phyloP scores from a whole-genome alignment of 2,888 invertebrate species.

The Drosophila robusta region DNA sequence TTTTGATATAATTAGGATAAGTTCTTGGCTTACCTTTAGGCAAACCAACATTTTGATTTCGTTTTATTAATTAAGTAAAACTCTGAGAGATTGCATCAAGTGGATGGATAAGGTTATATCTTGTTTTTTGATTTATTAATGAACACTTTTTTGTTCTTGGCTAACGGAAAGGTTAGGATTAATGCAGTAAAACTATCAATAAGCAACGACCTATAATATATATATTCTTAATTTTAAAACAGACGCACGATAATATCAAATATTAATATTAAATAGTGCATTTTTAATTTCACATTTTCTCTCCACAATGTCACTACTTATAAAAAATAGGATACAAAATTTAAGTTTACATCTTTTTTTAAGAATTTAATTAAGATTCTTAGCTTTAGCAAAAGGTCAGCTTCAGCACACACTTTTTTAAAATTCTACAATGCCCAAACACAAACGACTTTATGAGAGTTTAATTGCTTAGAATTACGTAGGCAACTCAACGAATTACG shows the following conservation, averaged over 20 bases:
- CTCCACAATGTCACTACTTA: too few species aligned
- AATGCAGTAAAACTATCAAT: too few species aligned
- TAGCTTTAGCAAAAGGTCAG: slow-evolving; percentile 16
- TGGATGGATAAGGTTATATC: background rate
- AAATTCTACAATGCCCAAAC: background rate
- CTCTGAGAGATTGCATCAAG: background rate
- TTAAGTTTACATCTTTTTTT: background rate
- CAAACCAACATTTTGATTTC: slow-evolving; percentile 21
- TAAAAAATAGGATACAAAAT: too few species aligned
- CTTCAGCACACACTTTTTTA: background rate
- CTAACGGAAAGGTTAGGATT: too few species aligned
- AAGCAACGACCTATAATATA: too few species aligned
- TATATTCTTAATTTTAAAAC: too few species aligned
- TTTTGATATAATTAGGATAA: slow-evolving; percentile 51
- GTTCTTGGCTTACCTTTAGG: slow-evolving; percentile 11
- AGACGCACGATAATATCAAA: too few species aligned
- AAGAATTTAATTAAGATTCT: slow-evolving; percentile 3
- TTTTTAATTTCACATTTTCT: too few species aligned
- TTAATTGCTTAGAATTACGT: slow-evolving; percentile 46
- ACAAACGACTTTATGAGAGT: slow-evolving; percentile 20
- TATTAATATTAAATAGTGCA: too few species aligned
- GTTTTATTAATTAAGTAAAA: slow-evolving; percentile 1
- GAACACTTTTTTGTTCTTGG: too few species aligned
- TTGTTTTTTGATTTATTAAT: background rate
- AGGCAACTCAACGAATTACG: slow-evolving; percentile 35